Base-by-base conservation (phyloP, 2,888 invertebrate genomes). In the Tenthredo mesomela region DNA sequence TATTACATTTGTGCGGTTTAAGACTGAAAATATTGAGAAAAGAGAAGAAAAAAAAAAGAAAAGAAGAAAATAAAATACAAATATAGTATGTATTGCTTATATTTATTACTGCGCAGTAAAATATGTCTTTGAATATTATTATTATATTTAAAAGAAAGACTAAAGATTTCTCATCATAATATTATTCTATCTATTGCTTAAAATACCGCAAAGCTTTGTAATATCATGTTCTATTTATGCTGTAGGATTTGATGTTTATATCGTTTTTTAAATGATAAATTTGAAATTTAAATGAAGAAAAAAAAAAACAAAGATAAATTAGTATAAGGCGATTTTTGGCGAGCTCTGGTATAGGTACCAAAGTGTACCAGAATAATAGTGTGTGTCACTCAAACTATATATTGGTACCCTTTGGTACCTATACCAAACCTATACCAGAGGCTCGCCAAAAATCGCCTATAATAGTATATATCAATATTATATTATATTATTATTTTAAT, bases 61-160 rank as follows among this genome's bases (percentile, higher is more conserved):
- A 37, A 37, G n/a, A 6, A 40, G 54, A 7, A 37, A 37, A 37
- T 10, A 37, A 82, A 37, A 70, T 18, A 21, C 6, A 40, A 21
- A 43, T 12, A 73, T 4, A 40, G 15, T 73, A 67, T 67, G 40
- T 73, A 73, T 73, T 54, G 80, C 80, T 80, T 80, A 80, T 80
- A 80, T 80, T 80, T 80, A 80, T 80, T 80, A 37, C 65, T 65
- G 61, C 80, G 61, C 80, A 80, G 15, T 80, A 43, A 21, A 61
- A 61, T 29, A 61, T 29, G 80, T 54, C 54, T 47, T 77, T 54
- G 7, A 50, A 15, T 73, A 54, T n/a, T n/a, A n/a, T n/a, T n/a
- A n/a, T n/a, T n/a, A n/a, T 50, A 54, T 50, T 77, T 54, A 29
- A 54, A 54, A 7, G n/a, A 50, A 61, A 33, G 25, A 15, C n/a